These are phyloP conservation scores for Varanus komodoensis DNA, from an alignment of 2,113 vertebrate genomes.

Conservation along the genomic window DNA sequence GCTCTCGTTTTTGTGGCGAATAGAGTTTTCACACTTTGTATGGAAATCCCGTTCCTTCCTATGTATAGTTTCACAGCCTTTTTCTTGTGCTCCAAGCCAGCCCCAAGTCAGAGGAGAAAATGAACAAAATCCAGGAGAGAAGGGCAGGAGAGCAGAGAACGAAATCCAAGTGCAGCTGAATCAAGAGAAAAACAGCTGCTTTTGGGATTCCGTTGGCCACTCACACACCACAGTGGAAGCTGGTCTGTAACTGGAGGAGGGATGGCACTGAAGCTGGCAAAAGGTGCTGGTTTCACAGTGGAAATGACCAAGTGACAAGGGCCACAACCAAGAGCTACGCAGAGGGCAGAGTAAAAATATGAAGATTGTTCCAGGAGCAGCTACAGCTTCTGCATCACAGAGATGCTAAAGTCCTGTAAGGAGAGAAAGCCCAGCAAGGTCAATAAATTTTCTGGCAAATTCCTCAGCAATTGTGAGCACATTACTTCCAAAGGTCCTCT, in stretches of 20 bases:
- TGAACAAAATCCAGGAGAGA: slow-evolving; percentile 16
- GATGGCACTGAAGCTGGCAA: background rate
- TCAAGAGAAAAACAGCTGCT: slow-evolving; percentile 83
- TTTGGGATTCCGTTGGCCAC: slow-evolving; percentile 89
- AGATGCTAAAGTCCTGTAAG: slow-evolving; percentile 3
- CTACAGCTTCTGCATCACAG: background rate
- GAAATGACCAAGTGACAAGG: background rate
- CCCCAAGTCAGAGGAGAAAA: background rate
- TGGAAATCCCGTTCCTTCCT: background rate
- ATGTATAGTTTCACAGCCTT: no score
- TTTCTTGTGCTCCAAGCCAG: background rate
- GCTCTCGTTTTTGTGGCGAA: background rate
- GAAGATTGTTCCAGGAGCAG: background rate
- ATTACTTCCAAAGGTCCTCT: background rate
- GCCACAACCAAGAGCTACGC: background rate
- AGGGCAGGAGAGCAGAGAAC: slow-evolving; percentile 79
- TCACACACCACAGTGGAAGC: slow-evolving; percentile 50
- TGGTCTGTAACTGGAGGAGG: background rate
- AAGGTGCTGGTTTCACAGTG: background rate
- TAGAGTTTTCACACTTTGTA: background rate
- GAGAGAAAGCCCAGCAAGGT: slow-evolving; percentile 7
- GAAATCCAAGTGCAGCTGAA: slow-evolving; percentile 87
- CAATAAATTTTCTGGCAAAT: background rate
- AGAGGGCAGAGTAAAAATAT: background rate
- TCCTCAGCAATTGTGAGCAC: background rate